Percentiles rank a stretch among this genome's conserved stretches.
Conservation (phyloP, 1,140 invertebrate genomes). For the Aculops lycopersici region DNA sequence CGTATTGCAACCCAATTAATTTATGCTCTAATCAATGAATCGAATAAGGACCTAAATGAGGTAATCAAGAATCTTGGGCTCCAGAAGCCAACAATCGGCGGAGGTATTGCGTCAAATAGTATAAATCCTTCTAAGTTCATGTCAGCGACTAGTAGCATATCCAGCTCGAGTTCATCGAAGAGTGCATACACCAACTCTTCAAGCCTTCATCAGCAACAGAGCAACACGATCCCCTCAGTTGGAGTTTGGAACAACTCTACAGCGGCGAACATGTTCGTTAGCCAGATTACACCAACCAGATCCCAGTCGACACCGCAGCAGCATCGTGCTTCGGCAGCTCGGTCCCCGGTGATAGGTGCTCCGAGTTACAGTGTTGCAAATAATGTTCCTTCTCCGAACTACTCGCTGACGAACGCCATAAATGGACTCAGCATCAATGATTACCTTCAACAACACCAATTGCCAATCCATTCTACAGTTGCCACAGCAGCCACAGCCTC, state of each 20-base stretch:
- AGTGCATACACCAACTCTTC: background rate
- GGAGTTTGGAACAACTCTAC: conserved; percentile 17
- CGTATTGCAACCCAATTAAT: conserved; percentile 60
- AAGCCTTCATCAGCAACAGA: no score
- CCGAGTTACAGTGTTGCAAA: background rate
- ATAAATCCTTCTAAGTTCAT: background rate
- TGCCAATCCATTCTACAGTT: no score
- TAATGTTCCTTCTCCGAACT: background rate
- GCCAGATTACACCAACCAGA: conserved; percentile 6
- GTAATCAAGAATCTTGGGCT: conserved; percentile 32
- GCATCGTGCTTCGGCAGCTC: background rate
- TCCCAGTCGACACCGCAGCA: background rate
- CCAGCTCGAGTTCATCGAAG: no score
- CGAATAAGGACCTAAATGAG: conserved; percentile 56
- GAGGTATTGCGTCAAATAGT: background rate
- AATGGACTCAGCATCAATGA: background rate
- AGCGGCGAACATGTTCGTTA: conserved; percentile 17
- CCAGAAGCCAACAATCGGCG: background rate
- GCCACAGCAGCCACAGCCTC: no score
- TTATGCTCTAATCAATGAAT: conserved; percentile 53
- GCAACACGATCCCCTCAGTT: background rate
- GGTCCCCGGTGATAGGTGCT: background rate
- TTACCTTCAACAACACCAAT: no score
- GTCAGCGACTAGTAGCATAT: background rate
- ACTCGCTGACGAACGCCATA: background rate